These are phyloP conservation scores for Rhodeus uyekii DNA, from an alignment of 2,797 vertebrate genomes.

Conservation along the genomic window DNA sequence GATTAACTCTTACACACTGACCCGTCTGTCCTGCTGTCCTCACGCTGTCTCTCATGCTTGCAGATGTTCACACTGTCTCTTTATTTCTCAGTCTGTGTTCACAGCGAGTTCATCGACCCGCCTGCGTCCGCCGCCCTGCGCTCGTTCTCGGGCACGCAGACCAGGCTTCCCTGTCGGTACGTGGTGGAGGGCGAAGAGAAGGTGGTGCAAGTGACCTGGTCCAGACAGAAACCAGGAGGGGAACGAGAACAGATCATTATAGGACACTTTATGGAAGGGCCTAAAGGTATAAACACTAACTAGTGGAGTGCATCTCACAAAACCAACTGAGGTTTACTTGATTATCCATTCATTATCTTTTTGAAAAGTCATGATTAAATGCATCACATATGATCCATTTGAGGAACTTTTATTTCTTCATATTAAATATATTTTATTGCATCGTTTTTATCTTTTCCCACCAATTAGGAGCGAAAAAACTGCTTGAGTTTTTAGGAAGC, in stretches of 20 bases:
- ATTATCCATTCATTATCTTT: no score
- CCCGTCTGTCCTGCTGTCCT: background rate
- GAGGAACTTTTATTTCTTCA: no score
- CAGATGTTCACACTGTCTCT: constrained; percentile 34
- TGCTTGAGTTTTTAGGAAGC: no score
- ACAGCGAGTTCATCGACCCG: constrained; percentile 68
- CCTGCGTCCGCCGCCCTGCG: constrained; percentile 39
- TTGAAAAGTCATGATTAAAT: no score
- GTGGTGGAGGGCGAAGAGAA: constrained; percentile 34
- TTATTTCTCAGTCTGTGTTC: constrained; percentile 55
- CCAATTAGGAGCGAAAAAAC: no score
- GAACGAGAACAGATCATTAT: constrained; percentile 76
- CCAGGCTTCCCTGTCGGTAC: constrained; percentile 84
- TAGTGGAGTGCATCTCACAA: background rate
- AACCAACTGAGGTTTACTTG: no score
- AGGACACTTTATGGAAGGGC: constrained; percentile 64
- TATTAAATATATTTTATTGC: no score
- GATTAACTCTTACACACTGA: constrained; percentile 41
- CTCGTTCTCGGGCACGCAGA: constrained; percentile 64
- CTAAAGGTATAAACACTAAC: constrained; percentile 45
- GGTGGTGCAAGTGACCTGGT: constrained; percentile 79
- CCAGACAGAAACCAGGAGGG: constrained; percentile 68
- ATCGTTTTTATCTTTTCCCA: no score
- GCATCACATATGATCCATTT: no score
- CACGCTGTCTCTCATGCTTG: background rate